These are phyloP conservation scores for Clanis bilineata DNA, from an alignment of 2,888 invertebrate genomes.

Conservation along the genomic window DNA sequence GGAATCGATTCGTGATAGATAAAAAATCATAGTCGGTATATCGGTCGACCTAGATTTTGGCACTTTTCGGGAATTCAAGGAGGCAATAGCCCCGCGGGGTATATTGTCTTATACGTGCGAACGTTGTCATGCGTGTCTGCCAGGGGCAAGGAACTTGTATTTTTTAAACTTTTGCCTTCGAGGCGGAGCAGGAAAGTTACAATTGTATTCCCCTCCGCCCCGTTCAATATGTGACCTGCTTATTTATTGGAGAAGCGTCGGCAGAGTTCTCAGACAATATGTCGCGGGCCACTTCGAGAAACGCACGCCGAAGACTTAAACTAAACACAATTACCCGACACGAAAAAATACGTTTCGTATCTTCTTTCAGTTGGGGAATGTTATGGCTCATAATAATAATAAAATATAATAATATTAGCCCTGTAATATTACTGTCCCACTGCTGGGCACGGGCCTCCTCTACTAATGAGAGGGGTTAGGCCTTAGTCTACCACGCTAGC, in stretches of 20 bases:
- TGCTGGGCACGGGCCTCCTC: too few species aligned
- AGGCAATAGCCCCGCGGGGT: constrained; percentile 26
- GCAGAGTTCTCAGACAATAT: constrained; percentile 79
- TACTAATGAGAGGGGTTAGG: too few species aligned
- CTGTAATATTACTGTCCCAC: too few species aligned
- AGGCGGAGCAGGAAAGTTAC: constrained; percentile 76
- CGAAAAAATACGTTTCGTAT: constrained; percentile 68
- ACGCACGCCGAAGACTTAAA: constrained; percentile 66
- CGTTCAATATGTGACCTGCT: constrained; percentile 82
- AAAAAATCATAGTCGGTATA: background rate
- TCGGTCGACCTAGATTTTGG: constrained; percentile 14
- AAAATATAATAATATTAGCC: too few species aligned
- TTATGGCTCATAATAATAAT: constrained; percentile 9
- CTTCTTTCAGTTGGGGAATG: constrained; percentile 23
- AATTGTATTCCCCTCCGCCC: constrained; percentile 78
- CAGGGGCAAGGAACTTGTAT: constrained; percentile 69
- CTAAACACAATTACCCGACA: constrained; percentile 65
- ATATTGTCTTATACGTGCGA: constrained; percentile 46
- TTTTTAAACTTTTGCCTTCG: constrained; percentile 79
- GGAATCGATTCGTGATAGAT: constrained; percentile 18
- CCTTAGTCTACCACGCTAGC: too few species aligned
- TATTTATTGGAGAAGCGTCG: constrained; percentile 80
- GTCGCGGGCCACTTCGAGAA: constrained; percentile 70
- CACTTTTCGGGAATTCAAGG: constrained; percentile 21
- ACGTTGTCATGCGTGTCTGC: constrained; percentile 52